These are phyloP conservation scores for Aphis gossypii DNA, from an alignment of 1,140 invertebrate species.

Conservation along the genomic window DNA sequence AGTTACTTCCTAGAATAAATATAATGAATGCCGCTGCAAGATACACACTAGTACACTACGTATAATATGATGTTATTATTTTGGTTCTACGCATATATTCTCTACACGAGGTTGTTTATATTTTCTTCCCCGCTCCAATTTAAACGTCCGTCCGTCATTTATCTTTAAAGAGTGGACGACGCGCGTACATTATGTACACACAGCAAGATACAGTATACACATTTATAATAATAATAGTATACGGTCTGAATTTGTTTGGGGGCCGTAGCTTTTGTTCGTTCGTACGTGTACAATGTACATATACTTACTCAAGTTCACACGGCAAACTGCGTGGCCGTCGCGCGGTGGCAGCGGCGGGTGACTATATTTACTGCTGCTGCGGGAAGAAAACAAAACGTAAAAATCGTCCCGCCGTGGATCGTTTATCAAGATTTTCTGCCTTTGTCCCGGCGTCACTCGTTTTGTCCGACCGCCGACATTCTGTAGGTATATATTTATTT, in stretches of 20 bases:
- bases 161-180: not conserved
- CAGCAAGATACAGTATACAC: not conserved
- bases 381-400: constrained; percentile 11
- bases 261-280: constrained; percentile 27
- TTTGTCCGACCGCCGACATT: constrained; percentile 43
- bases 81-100: not conserved
- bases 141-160: not conserved
- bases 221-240: not conserved
- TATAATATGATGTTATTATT: not conserved
- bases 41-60: not conserved
- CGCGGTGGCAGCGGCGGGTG: not conserved
- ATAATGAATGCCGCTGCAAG: not conserved
- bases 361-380: not conserved
- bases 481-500: not conserved
- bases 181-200: not conserved
- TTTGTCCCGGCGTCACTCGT: constrained; percentile 52
- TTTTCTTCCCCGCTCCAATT: not conserved
- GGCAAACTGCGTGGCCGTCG: constrained; percentile 19
- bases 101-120: not conserved
- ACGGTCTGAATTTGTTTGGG: not conserved
- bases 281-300: too few species aligned
- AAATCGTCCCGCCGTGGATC: constrained; percentile 41
- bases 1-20: not conserved
- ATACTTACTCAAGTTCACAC: constrained; percentile 35
- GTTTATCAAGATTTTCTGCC: constrained; percentile 52